Evolutionary conservation across 2,797 vertebrate species (phyloP).

Genomic region (Notolepis coatsorum): DNA sequence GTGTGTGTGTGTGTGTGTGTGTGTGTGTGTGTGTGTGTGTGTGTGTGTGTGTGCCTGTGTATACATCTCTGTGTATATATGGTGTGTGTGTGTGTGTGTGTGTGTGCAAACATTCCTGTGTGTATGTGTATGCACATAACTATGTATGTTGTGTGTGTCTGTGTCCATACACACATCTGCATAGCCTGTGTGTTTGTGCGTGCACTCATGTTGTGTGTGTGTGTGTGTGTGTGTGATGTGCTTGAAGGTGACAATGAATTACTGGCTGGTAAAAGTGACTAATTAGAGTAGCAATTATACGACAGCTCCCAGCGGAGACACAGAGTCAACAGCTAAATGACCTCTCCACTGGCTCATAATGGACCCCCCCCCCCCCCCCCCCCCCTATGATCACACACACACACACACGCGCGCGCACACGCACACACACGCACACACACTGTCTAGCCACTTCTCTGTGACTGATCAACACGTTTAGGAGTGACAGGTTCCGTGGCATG

Average conservation of each 20-base stretch:
- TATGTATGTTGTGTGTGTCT: background rate
- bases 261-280: constrained; percentile 72
- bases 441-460: constrained; percentile 32
- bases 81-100: constrained; percentile 5
- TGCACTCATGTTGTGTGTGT: no score
- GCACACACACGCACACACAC: background rate
- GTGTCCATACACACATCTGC: background rate
- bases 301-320: constrained; percentile 65
- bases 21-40: background rate
- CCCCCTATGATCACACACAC: constrained; percentile 5
- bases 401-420: background rate
- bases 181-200: background rate
- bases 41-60: background rate
- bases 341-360: constrained; percentile 68
- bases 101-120: constrained; percentile 3
- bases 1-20: constrained; percentile 10
- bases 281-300: constrained; percentile 79
- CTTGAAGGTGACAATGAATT: constrained; percentile 80
- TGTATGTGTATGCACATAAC: background rate
- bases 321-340: constrained; percentile 74
- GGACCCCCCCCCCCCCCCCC: constrained; percentile 21
- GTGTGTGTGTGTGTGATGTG: constrained; percentile 35
- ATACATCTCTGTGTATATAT: constrained; percentile 6
- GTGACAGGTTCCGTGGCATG: no score
- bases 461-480: no score